phyloP scores from a whole-genome alignment of 1,140 invertebrate species.

The Diabrotica virgifera region DNA sequence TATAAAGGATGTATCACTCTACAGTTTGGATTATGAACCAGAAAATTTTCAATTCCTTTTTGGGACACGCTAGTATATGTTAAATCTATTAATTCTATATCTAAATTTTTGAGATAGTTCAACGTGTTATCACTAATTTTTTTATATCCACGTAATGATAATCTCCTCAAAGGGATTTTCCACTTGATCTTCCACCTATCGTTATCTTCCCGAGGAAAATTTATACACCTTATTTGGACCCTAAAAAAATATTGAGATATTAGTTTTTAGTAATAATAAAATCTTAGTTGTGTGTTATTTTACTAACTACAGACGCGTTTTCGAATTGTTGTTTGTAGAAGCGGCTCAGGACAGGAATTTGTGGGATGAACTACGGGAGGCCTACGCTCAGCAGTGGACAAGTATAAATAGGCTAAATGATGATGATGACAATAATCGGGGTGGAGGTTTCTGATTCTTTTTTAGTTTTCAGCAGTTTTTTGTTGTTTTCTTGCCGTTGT shows the following conservation, averaged over 20 bases:
- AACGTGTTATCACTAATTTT: conserved; percentile 33
- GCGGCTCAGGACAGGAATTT: too few relatives aligned
- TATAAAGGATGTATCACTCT: conserved; percentile 38
- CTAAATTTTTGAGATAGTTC: conserved; percentile 26
- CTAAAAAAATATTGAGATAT: too few relatives aligned
- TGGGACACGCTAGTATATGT: conserved; percentile 38
- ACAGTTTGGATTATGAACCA: conserved; percentile 39
- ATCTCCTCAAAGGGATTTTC: conserved; percentile 27
- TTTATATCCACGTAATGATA: conserved; percentile 39
- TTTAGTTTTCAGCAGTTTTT: too few relatives aligned
- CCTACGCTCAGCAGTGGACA: too few relatives aligned
- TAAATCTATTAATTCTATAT: conserved; percentile 40
- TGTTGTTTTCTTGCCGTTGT: too few relatives aligned
- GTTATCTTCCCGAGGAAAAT: not conserved
- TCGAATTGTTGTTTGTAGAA: too few relatives aligned
- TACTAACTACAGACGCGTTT: too few relatives aligned
- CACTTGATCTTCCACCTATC: conserved; percentile 7
- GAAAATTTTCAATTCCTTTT: conserved; percentile 34
- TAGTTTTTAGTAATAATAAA: not conserved
- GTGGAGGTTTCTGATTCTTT: too few relatives aligned
- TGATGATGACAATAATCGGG: too few relatives aligned
- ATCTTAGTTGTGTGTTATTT: not conserved
- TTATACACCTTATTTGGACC: too few relatives aligned
- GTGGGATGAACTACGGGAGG: too few relatives aligned
- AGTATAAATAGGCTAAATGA: too few relatives aligned